phyloP scores from a whole-genome alignment of 2,888 invertebrate genomes.

The Labia minor region DNA sequence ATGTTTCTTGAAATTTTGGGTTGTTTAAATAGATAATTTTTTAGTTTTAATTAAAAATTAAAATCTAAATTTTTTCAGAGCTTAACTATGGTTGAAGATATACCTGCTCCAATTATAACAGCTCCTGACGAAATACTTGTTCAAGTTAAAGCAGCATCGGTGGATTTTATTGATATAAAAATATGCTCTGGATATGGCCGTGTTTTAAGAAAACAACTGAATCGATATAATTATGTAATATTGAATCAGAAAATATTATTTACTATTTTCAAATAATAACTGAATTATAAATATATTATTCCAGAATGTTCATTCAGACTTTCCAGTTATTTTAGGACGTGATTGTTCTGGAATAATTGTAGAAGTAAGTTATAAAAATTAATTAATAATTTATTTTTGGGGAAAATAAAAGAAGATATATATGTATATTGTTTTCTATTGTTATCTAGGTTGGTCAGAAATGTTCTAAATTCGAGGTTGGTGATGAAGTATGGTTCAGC shows the following conservation, averaged over 20 bases:
- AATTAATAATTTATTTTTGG: background rate
- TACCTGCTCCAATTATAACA: constrained; percentile 40
- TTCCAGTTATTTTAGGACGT: constrained; percentile 49
- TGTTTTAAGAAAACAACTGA: constrained; percentile 37
- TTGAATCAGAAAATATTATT: background rate
- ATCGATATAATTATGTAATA: constrained; percentile 29
- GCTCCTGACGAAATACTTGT: constrained; percentile 46
- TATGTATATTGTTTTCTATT: background rate
- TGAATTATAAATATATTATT: constrained; percentile 18
- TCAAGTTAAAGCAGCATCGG: constrained; percentile 49
- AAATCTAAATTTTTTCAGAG: constrained; percentile 36
- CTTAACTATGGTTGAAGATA: constrained; percentile 43
- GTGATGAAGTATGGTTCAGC: constrained; percentile 50
- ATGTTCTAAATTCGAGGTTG: constrained; percentile 47
- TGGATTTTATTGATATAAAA: constrained; percentile 47
- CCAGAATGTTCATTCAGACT: constrained; percentile 34
- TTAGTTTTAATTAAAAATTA: background rate
- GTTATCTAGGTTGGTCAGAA: constrained; percentile 40
- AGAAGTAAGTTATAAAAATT: constrained; percentile 31
- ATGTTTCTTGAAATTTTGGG: background rate
- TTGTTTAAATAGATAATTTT: constrained; percentile 14
- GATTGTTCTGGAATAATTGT: constrained; percentile 51
- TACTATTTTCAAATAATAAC: too few relatives aligned
- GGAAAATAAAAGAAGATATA: background rate
- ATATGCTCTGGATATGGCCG: constrained; percentile 48